Base-by-base conservation (phyloP, 2,888 invertebrate genomes). In the Autographa gamma region DNA sequence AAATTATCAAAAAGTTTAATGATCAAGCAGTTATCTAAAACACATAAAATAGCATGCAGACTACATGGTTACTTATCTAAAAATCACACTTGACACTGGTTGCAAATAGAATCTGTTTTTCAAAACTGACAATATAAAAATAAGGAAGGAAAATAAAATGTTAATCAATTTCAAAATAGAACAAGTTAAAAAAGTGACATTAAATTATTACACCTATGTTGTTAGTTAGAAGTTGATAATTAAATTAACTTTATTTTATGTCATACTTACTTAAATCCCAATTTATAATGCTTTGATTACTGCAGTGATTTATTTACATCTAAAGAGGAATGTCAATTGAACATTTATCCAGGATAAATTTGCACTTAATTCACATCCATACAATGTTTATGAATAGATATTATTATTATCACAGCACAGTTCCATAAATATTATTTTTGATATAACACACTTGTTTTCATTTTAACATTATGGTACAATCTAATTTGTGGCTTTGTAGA, bases 101-200 rank as follows among this genome's bases (percentile, higher is more conserved):
- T 31, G 19, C 58, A 31, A 31, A 31, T 16, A 58, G 31, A 58
- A 25, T 31, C 31, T 25, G 25, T n/a, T 63, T 62, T 48, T 48
- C 48, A 38, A 0, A 2, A 43, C 18, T 54, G 19, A 34, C 19
- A 41, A 56, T 62, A 41, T 19, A 63, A 77, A 66, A 61, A 38
- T 48, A 18, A 61, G 60, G 68, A 68, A 64, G 25, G 61, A 73
- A 67, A 65, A 64, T 59, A 5, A 58, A 18, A 58, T 56, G 56
- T n/a, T 31, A n/a, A 58, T 64, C n/a, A 56, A 41, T 38, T 41
- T 25, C 18, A 58, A 32, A 14, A 43, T 31, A n/a, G 13, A 32
- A n/a, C 56, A 18, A 41, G 41, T 16, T 59, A 16, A 59, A 32
- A 31, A 31, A 31, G 59, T 32, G 16, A 25, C 54, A 25, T 25